Evolutionary conservation across 2,113 vertebrate species (phyloP).

Genomic region (Chaetodon auriga): DNA sequence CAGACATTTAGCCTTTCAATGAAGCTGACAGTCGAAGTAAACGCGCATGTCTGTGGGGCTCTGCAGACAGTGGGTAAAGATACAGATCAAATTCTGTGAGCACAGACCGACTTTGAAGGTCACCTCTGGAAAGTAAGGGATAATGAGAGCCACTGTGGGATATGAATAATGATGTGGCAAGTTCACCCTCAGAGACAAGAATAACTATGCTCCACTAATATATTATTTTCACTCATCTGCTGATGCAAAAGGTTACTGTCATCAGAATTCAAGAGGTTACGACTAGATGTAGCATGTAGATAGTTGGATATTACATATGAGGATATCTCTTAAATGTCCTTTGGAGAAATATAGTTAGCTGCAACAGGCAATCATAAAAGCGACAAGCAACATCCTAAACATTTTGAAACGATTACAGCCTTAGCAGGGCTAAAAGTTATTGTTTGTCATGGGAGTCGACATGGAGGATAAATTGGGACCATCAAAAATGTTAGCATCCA

Average conservation of each 20-base stretch:
- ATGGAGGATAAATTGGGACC: background rate
- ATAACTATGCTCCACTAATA: background rate
- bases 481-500: background rate
- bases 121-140: slow-evolving; percentile 13
- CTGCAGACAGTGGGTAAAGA: background rate
- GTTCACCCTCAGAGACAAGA: slow-evolving; percentile 6
- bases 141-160: slow-evolving; percentile 4
- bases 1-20: background rate
- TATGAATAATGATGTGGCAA: slow-evolving; percentile 17
- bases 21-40: background rate
- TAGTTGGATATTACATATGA: background rate
- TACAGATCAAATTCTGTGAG: background rate
- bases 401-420: background rate
- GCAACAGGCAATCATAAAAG: too few relatives aligned
- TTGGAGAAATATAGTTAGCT: background rate
- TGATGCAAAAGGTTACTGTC: slow-evolving; percentile 9
- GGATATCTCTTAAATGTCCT: background rate
- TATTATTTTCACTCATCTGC: slow-evolving; percentile 14
- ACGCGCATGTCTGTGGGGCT: background rate
- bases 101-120: background rate
- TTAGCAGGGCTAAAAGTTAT: background rate
- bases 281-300: background rate
- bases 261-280: background rate
- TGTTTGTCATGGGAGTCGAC: background rate
- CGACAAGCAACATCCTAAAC: too few relatives aligned